Evolutionary conservation across 2,113 vertebrate genomes (phyloP).

Genomic region (Nyctereutes procyonoides): DNA sequence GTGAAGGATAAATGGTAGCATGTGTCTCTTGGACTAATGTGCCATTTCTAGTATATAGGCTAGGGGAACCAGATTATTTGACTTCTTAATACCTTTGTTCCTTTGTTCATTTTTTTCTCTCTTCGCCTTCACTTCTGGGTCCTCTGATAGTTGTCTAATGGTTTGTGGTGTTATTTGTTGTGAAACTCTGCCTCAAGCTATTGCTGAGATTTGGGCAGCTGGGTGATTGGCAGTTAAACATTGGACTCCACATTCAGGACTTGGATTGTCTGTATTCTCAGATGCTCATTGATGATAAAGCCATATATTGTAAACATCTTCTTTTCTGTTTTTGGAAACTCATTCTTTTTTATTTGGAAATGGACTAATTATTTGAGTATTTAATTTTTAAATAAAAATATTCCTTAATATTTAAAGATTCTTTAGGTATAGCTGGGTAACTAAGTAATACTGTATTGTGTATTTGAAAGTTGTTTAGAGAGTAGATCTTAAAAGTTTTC

Average conservation of each 20-base stretch:
- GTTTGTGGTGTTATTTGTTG: background rate
- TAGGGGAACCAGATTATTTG: background rate
- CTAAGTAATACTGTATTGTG: background rate
- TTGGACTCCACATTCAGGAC: background rate
- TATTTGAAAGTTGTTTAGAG: slow-evolving; percentile 1
- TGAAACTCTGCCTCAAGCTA: background rate
- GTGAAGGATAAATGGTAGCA: background rate
- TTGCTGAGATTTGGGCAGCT: slow-evolving; percentile 12
- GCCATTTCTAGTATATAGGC: background rate
- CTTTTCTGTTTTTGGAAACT: slow-evolving; percentile 13
- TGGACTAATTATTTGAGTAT: background rate
- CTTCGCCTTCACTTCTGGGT: background rate
- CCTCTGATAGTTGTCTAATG: background rate
- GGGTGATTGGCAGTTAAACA: background rate
- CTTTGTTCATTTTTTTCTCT: background rate
- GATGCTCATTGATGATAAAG: background rate
- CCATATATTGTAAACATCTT: background rate
- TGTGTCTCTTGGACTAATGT: background rate
- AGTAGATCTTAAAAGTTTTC: background rate
- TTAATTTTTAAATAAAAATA: slow-evolving; percentile 32
- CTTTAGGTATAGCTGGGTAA: background rate
- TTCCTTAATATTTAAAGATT: slow-evolving; percentile 17
- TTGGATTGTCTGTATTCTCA: background rate
- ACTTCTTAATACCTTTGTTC: background rate
- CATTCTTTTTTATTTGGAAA: background rate